A percentile compares a stretch with the other conserved stretches of the same genome.
Evolutionary conservation across 37 sponge, comb jelly and placozoan species (phyloP).

Genomic region (Hexactinellida sp.): DNA sequence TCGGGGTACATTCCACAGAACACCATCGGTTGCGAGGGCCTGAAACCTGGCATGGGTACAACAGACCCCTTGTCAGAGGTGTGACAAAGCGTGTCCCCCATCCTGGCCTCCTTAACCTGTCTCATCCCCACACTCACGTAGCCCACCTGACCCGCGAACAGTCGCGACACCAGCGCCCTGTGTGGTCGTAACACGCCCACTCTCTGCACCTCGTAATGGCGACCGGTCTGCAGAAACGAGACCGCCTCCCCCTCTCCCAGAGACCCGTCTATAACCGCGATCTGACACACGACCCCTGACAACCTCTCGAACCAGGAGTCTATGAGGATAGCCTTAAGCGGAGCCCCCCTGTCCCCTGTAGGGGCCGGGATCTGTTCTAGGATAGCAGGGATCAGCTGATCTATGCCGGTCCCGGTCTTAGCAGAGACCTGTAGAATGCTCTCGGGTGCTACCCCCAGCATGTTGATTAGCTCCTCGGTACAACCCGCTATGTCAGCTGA

Average conservation of each 20-base stretch:
- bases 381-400: constrained; percentile 33
- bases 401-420: constrained; percentile 61
- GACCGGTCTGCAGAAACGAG: constrained; percentile 32
- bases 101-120: constrained; percentile 43
- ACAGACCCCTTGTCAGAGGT: constrained; percentile 17
- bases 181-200: constrained; percentile 57
- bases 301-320: constrained; percentile 79
- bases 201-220: constrained; percentile 37
- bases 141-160: constrained; percentile 88
- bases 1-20: constrained; percentile 83
- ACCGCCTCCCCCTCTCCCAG: constrained; percentile 41
- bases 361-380: constrained; percentile 44
- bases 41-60: constrained; percentile 54
- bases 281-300: constrained; percentile 71
- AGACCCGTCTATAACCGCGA: constrained; percentile 53
- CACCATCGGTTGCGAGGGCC: constrained; percentile 70
- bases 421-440: constrained; percentile 52
- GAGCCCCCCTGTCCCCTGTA: constrained; percentile 1
- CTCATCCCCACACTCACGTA: constrained; percentile 68
- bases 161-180: constrained; percentile 20
- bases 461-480: constrained; percentile 36
- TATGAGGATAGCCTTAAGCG: constrained; percentile 48
- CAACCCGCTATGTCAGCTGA: constrained; percentile 42
- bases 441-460: constrained; percentile 36
- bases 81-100: constrained; percentile 89